A percentile compares a stretch with the other conserved stretches of the same genome.
Evolutionary conservation across 2,888 invertebrate species (phyloP).

Genomic region (Calameuta pallipes): DNA sequence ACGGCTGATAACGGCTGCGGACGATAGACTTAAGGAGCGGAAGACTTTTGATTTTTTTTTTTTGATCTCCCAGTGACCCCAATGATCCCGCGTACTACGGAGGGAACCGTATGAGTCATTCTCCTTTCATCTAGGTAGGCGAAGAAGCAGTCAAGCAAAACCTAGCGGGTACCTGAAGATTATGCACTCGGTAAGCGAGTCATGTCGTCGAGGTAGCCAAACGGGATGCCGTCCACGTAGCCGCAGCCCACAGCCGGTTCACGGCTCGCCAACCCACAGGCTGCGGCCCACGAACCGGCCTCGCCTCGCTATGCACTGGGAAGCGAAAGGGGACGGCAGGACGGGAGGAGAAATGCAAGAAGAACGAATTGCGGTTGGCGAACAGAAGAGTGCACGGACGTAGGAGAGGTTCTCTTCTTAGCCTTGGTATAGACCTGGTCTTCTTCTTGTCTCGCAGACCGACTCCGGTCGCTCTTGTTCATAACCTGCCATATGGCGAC

Average conservation of each 20-base stretch:
- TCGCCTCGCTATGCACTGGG: not conserved
- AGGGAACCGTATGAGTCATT: slow-evolving; percentile 36
- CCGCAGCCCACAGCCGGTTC: slow-evolving; percentile 1
- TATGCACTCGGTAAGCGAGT: slow-evolving; percentile 37
- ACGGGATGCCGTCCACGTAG: slow-evolving; percentile 42
- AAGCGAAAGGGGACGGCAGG: not conserved
- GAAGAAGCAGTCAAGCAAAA: slow-evolving; percentile 28
- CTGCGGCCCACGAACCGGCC: slow-evolving; percentile 19
- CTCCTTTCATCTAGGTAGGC: slow-evolving; percentile 41
- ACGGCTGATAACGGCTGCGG: not conserved
- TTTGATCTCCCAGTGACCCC: slow-evolving; percentile 32
- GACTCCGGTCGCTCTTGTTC: not conserved
- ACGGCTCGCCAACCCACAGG: slow-evolving; percentile 4
- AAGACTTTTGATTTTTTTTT: not conserved
- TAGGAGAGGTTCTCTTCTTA: not conserved
- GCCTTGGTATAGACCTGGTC: not conserved
- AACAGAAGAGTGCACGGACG: not conserved
- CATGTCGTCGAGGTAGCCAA: slow-evolving; percentile 34
- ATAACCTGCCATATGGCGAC: slow-evolving; percentile 33
- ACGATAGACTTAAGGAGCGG: slow-evolving; percentile 13
- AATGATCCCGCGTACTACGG: slow-evolving; percentile 22
- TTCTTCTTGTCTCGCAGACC: not conserved
- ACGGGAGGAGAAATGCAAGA: not conserved
- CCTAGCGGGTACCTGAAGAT: slow-evolving; percentile 36
- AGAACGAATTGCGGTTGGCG: not conserved